Base-by-base conservation (phyloP, 2,113 vertebrate genomes). In the Tupaia tana region DNA sequence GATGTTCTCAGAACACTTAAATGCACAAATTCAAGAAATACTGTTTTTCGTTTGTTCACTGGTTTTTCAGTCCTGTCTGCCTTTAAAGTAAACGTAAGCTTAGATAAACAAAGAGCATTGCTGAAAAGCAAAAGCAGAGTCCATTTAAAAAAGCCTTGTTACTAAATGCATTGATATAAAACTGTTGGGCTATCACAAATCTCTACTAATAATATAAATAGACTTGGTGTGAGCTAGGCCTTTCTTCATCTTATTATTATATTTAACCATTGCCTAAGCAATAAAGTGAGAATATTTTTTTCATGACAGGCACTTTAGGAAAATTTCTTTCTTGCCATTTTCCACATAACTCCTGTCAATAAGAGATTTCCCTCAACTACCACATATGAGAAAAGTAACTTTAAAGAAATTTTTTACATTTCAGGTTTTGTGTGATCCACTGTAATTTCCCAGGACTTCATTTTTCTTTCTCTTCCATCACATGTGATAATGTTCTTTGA, bases 281-380 rank as follows among this genome's bases (percentile, higher is more conserved):
- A 27, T 79, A 73, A 59, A 86, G 20, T 20, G 67, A 74, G 66
- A 89, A 22, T 20, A 63, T 79, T 69, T 74, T 43, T 34, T 79
- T 20, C 34, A 16, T 4, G 63, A 66, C 56, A 56, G 13, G 10
- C 20, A 61, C 2, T 20, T 79, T 90, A 83, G 25, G 70, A 92
- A 94, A 95, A 78, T 58, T 19, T 56, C 64, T 66, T 58, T 85
- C 56, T 82, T 78, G 29, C 12, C 58, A 63, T 56, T 95, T 88
- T 74, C 66, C 22, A 73, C 58, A 77, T 86, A 87, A 61, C 8
- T 25, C 14, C 27, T 70, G 0, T 19, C 74, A 88, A 69, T 20
- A 1, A 31, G 15, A 89, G 0, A 15, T 90, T 66, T 58, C 73
- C 34, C 29, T 67, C 12, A 7, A 84, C 27, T n/a, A 54, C 11